These are phyloP conservation scores for Mnemiopsis leidyi DNA, from an alignment of 37 sponge, comb jelly and placozoan species.

Conservation along the genomic window DNA sequence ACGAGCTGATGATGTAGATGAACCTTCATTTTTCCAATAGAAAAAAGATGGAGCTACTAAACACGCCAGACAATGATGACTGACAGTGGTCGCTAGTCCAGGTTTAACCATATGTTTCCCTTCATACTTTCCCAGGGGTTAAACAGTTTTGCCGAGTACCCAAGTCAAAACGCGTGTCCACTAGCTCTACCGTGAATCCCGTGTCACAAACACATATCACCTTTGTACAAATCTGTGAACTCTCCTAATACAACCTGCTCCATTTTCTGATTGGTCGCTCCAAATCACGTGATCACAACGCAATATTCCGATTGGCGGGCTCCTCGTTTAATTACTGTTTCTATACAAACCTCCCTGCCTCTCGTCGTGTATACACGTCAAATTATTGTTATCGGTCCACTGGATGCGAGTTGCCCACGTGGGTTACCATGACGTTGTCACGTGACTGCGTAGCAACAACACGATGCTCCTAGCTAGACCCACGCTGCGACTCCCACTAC, in stretches of 20 bases:
- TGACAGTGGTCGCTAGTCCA: too few species aligned
- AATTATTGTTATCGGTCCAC: slow-evolving; percentile 59
- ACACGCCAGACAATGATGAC: too few species aligned
- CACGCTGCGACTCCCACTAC: slow-evolving; percentile 7
- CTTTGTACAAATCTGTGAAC: neutral
- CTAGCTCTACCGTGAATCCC: neutral
- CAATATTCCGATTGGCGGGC: neutral
- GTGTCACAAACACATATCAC: neutral
- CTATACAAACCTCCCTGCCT: slow-evolving; percentile 40
- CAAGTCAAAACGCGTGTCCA: too few species aligned
- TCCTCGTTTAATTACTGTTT: slow-evolving; percentile 59
- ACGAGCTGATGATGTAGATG: too few species aligned
- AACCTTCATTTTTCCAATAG: too few species aligned
- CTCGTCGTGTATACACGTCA: slow-evolving; percentile 52
- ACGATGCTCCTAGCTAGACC: neutral
- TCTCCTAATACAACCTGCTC: slow-evolving; percentile 23
- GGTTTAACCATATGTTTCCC: too few species aligned
- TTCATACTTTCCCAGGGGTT: too few species aligned
- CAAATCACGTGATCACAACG: slow-evolving; percentile 1
- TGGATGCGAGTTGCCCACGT: slow-evolving; percentile 25
- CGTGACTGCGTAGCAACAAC: slow-evolving; percentile 8
- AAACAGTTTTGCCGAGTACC: too few species aligned
- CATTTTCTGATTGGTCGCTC: neutral
- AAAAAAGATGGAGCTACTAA: too few species aligned
- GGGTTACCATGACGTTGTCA: slow-evolving; percentile 25